Conservation (phyloP, 2,113 vertebrate species). For the Ranitomeya variabilis region DNA sequence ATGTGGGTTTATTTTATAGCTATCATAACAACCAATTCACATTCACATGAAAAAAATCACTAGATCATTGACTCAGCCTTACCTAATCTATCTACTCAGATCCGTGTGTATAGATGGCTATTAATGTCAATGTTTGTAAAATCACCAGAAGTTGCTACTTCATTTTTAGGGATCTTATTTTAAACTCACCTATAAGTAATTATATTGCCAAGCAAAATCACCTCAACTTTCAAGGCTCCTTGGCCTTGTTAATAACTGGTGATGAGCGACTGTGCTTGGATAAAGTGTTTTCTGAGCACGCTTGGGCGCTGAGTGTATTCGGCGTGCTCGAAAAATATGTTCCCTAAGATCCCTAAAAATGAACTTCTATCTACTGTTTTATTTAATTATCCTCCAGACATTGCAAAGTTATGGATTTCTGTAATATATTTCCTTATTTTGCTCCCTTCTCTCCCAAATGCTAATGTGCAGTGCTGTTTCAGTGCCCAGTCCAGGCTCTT, state of each 20-base stretch:
- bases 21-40: not conserved
- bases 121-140: not conserved
- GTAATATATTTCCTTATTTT: too few relatives aligned
- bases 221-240: not conserved
- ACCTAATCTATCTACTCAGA: not conserved
- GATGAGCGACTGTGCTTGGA: too few relatives aligned
- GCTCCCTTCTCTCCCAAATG: too few relatives aligned
- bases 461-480: too few relatives aligned
- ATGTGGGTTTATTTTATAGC: conserved; percentile 32
- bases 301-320: too few relatives aligned
- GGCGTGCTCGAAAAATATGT: too few relatives aligned
- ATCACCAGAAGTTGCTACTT: not conserved
- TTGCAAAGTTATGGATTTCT: too few relatives aligned
- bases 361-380: too few relatives aligned
- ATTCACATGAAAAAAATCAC: conserved; percentile 12
- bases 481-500: too few relatives aligned
- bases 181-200: not conserved
- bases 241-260: not conserved
- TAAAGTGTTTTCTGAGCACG: too few relatives aligned
- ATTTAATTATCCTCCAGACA: too few relatives aligned
- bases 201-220: not conserved
- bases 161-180: not conserved
- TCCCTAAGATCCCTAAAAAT: too few relatives aligned
- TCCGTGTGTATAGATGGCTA: not conserved
- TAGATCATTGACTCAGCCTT: not conserved